phyloP scores from a whole-genome alignment of 2,113 vertebrate species.

The Brienomyrus brachyistius region DNA sequence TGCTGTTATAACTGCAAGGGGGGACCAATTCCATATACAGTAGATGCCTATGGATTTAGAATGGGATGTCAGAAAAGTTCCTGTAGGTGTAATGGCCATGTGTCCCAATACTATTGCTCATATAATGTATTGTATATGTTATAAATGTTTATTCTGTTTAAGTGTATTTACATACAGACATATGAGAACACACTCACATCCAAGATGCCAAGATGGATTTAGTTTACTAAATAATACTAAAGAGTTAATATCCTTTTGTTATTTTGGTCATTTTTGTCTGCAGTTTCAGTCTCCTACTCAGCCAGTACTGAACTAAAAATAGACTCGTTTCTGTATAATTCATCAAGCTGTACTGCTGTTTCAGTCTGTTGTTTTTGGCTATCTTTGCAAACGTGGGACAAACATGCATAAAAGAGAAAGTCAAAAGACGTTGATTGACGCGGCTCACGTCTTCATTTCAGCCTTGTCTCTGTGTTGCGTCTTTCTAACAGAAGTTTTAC shows the following conservation, averaged over 20 bases:
- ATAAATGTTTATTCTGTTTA: neutral
- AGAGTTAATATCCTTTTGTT: neutral
- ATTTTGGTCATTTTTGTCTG: neutral
- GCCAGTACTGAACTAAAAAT: neutral
- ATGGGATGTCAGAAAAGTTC: neutral
- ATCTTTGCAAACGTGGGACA: neutral
- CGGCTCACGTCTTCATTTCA: conserved; percentile 17
- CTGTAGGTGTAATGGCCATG: neutral
- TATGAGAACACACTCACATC: neutral
- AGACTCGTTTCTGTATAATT: neutral
- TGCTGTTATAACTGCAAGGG: neutral
- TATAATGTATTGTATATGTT: neutral
- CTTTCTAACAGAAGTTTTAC: conserved; percentile 31
- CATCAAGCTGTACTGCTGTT: neutral
- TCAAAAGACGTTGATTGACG: neutral
- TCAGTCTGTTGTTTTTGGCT: neutral
- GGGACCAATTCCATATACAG: neutral
- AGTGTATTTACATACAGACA: neutral
- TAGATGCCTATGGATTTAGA: neutral
- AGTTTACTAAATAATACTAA: neutral
- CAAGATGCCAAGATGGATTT: neutral
- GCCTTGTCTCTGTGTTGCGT: neutral
- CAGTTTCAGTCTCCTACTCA: neutral
- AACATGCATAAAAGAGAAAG: neutral
- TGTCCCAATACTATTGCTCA: neutral